Evolutionary conservation across 23 tunicate species (phyloP).

Genomic region (Halocynthia aurantium): DNA sequence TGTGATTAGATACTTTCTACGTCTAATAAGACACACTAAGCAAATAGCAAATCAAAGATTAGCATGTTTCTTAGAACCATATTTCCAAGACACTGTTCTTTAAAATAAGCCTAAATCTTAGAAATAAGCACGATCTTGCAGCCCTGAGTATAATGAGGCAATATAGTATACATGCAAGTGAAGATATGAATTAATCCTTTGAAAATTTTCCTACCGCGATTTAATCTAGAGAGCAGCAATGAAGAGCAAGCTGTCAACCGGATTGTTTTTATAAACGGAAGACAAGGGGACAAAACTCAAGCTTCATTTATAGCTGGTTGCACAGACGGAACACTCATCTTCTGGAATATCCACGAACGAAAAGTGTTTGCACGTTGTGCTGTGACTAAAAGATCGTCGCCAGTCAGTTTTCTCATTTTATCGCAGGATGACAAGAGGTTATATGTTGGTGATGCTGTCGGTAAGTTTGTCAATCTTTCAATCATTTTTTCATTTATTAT

Average conservation of each 20-base stretch:
- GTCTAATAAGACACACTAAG: no score
- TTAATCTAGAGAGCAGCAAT: background rate
- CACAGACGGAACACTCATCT: constrained; percentile 68
- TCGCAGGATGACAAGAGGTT: constrained; percentile 29
- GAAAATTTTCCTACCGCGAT: no score
- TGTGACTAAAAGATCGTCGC: constrained; percentile 19
- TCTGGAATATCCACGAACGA: constrained; percentile 54
- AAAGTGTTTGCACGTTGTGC: constrained; percentile 55
- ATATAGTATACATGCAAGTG: no score
- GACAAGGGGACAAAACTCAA: constrained; percentile 26
- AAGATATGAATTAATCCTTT: no score
- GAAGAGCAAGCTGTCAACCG: constrained; percentile 45
- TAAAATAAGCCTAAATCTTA: no score
- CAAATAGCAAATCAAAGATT: no score
- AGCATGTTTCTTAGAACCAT: no score
- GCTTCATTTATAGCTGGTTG: constrained; percentile 74
- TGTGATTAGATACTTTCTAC: no score
- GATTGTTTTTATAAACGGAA: constrained; percentile 39
- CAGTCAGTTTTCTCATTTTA: constrained; percentile 32
- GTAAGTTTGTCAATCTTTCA: constrained; percentile 13
- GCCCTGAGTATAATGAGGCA: no score
- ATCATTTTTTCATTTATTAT: background rate
- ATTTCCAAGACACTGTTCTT: no score
- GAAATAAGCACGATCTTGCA: no score
- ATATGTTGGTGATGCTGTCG: constrained; percentile 59